Percentiles rank a stretch among this genome's conserved stretches.
Evolutionary conservation across 2,797 vertebrate genomes (phyloP).

Genomic region (Chiloscyllium punctatum): DNA sequence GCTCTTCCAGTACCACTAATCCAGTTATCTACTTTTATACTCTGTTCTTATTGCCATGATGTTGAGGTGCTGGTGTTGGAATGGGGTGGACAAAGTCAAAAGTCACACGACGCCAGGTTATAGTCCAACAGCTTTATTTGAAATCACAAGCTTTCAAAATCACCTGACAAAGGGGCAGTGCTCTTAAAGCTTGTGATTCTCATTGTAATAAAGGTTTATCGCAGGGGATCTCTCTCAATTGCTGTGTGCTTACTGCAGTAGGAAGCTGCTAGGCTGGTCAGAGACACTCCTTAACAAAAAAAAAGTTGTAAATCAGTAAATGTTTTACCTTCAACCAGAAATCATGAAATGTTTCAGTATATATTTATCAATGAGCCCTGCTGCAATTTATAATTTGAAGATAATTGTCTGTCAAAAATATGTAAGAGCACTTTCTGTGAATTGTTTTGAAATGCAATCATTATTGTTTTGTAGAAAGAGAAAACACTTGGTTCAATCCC

Average conservation of each 20-base stretch:
- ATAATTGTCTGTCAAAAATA: background rate
- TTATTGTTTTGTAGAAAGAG: background rate
- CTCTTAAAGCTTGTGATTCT: background rate
- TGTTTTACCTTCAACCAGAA: background rate
- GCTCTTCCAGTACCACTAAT: too few species aligned
- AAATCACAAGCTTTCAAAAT: too few species aligned
- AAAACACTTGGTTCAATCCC: background rate
- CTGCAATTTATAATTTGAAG: background rate
- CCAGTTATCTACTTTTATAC: background rate
- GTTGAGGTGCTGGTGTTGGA: too few species aligned
- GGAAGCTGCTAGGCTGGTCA: background rate
- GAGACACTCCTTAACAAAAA: background rate
- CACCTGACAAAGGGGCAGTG: too few species aligned
- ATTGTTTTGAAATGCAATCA: background rate
- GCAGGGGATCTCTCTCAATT: background rate
- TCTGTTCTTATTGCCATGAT: background rate
- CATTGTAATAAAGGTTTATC: background rate
- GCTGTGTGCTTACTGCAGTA: background rate
- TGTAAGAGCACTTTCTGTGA: background rate
- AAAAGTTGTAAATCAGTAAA: background rate
- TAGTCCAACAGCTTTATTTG: too few species aligned
- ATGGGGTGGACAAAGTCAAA: too few species aligned
- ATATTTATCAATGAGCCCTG: background rate
- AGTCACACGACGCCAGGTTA: too few species aligned
- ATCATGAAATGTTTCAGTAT: background rate